Base-by-base conservation (phyloP, 2,797 vertebrate species). In the Lepus oiostolus region DNA sequence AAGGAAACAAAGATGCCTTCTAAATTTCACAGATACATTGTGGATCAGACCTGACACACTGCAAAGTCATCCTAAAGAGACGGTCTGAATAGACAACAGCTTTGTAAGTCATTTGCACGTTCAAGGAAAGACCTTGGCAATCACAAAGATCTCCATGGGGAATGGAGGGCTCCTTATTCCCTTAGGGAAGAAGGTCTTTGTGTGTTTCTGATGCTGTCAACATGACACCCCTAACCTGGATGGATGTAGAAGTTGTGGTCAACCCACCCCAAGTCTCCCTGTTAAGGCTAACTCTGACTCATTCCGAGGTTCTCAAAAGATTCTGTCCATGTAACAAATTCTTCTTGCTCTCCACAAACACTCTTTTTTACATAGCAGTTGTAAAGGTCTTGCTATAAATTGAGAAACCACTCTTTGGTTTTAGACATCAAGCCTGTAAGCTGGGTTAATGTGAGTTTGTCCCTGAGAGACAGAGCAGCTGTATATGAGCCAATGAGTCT, bases 11-110 rank as follows among this genome's bases (percentile, higher is more conserved):
- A n/a, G 79, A 85, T 67, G 62, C 3, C 77, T 92, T 86, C 38
- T 32, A 74, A 54, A 38, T 1, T 28, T 94, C 88, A 94, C 1
- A 26, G 84, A 94, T 95, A 68, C 79, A 94, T 95, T 94, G 95
- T 94, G 95, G 96, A 96, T 95, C n/a, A 96, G 68, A 93, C 77
- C 16, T 19, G 52, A 92, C 68, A 54, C 60, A 30, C n/a, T 67
- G 60, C 80, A 86, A 93, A 96, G 89, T 95, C 91, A 88, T 86
- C 70, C 82, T 91, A 94, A 85, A 93, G 89, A 95, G 89, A 58
- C 26, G 30, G 70, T 13, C 60, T 62, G 79, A 28, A 21, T 13
- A 70, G 62, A 14, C 5, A 7, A 8, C 26, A 17, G 13, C 30
- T 13, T 60, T 63, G 60, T n/a, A 3, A 81, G 38, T 65, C 75